These are phyloP conservation scores for Drosophila multiciliata DNA, from an alignment of 2,888 invertebrate genomes.

Conservation along the genomic window DNA sequence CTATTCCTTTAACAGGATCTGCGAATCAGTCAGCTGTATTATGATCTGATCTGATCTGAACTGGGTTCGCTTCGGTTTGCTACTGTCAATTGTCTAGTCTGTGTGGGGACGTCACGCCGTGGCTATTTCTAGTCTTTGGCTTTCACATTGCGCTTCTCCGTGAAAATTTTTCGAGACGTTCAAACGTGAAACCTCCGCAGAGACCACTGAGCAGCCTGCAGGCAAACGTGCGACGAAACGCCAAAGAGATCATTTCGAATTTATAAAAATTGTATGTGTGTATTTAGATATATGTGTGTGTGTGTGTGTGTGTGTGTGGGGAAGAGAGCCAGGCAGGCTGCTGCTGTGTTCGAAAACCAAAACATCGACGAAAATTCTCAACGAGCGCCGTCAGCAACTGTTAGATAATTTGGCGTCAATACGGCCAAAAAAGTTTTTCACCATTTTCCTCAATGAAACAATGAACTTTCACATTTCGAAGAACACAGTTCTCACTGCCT, in stretches of 20 bases:
- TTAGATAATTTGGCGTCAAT: conserved; percentile 71
- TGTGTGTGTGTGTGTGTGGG: background rate
- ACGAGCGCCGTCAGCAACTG: conserved; percentile 41
- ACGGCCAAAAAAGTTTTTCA: conserved; percentile 58
- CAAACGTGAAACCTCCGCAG: conserved; percentile 85
- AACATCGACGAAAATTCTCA: conserved; percentile 43
- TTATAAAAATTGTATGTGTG: conserved; percentile 14
- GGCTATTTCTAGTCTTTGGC: conserved; percentile 76
- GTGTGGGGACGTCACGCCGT: conserved; percentile 74
- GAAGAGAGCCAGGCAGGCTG: conserved; percentile 9
- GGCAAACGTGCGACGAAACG: conserved; percentile 31
- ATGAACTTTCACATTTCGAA: conserved; percentile 79
- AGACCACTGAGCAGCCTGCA: conserved; percentile 83
- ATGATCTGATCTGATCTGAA: conserved; percentile 30
- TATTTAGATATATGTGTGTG: background rate
- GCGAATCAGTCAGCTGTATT: conserved; percentile 14
- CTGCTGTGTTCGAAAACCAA: conserved; percentile 17
- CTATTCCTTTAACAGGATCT: conserved; percentile 18
- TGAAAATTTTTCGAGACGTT: conserved; percentile 80
- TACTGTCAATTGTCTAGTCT: conserved; percentile 70
- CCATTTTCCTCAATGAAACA: conserved; percentile 79
- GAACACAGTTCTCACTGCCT: conserved; percentile 18
- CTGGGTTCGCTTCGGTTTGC: conserved; percentile 54
- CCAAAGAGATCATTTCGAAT: conserved; percentile 33
- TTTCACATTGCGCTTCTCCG: conserved; percentile 80